Conservation (phyloP, 2,797 vertebrate species). For the Galaxias olidus region DNA sequence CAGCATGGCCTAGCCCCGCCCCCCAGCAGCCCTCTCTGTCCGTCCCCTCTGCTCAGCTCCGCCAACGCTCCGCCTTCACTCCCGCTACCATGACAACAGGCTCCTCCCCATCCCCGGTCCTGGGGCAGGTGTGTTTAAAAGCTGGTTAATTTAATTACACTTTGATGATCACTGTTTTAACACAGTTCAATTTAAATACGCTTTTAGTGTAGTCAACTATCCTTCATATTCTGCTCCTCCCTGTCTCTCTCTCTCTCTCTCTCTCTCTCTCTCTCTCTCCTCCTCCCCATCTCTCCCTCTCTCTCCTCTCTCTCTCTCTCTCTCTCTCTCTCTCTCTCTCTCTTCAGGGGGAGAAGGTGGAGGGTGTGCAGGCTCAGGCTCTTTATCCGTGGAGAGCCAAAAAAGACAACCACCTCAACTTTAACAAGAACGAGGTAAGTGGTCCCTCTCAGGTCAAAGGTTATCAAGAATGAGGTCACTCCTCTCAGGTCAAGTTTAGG, state of each 20-base stretch:
- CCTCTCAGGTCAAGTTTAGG: too few species aligned
- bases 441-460: too few species aligned
- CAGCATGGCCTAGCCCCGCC: conserved; percentile 90
- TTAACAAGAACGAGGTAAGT: conserved; percentile 91
- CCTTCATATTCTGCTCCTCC: too few species aligned
- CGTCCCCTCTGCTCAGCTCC: conserved; percentile 87
- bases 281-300: not conserved
- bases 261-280: not conserved
- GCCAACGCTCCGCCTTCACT: conserved; percentile 95
- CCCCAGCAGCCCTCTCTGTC: conserved; percentile 88
- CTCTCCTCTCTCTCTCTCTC: not conserved
- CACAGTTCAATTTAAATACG: too few species aligned
- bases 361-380: conserved; percentile 96
- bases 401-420: conserved; percentile 99
- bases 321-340: not conserved
- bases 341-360: conserved; percentile 97
- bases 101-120: conserved; percentile 93
- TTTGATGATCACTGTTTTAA: too few species aligned
- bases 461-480: too few species aligned
- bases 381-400: conserved; percentile 98
- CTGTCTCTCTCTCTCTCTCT: not conserved
- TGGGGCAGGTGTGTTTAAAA: conserved; percentile 88
- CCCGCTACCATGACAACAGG: conserved; percentile 92
- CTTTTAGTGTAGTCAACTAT: too few species aligned
- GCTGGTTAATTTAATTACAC: too few species aligned